Evolutionary conservation across 2,113 vertebrate genomes (phyloP).

Genomic region (Elaphurus davidianus): DNA sequence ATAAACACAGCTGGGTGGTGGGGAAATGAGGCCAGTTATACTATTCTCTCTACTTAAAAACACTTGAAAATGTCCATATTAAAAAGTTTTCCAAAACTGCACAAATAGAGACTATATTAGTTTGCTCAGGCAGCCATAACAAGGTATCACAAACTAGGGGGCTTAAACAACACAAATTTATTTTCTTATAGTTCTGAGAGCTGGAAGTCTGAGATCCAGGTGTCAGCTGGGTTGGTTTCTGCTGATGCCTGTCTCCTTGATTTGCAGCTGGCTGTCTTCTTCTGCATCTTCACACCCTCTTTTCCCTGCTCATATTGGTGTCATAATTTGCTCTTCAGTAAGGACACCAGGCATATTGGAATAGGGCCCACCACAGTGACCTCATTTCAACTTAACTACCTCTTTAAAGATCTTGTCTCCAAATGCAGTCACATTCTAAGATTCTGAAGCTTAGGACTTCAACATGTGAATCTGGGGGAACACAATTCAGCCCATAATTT

Average conservation of each 20-base stretch:
- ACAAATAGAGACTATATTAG: neutral
- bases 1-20: neutral
- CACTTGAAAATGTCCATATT: neutral
- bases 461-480: neutral
- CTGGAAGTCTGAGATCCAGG: neutral
- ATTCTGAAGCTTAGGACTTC: neutral
- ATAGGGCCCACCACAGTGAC: neutral
- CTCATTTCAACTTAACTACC: neutral
- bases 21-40: neutral
- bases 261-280: neutral
- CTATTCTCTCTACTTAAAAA: neutral
- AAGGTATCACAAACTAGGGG: neutral
- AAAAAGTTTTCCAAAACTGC: neutral
- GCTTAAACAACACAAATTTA: neutral
- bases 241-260: neutral
- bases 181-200: neutral
- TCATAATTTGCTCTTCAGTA: neutral
- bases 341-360: neutral
- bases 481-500: neutral
- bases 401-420: neutral
- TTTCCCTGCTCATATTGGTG: neutral
- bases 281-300: neutral
- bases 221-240: neutral
- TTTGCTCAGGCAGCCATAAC: neutral
- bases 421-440: neutral